A percentile compares a stretch with the other conserved stretches of the same genome.
Evolutionary conservation across 1,140 invertebrate genomes (phyloP).

Genomic region (Argopecten irradians): DNA sequence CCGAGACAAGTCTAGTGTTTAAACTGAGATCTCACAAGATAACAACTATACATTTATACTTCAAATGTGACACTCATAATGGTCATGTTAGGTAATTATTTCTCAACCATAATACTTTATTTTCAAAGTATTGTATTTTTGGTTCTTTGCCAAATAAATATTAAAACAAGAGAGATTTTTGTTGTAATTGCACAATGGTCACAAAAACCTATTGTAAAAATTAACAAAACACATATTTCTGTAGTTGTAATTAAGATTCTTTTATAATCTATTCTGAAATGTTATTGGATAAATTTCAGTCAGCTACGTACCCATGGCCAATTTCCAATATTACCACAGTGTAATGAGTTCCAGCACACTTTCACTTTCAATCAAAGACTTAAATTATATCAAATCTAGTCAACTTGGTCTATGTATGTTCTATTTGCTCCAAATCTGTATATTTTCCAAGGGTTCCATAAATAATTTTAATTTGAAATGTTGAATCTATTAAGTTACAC

Average conservation of each 20-base stretch:
- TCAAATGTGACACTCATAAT: neutral
- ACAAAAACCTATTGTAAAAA: neutral
- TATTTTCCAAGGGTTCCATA: too few species aligned
- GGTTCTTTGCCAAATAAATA: slow-evolving; percentile 11
- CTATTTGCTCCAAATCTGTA: too few species aligned
- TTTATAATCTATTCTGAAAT: neutral
- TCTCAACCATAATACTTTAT: neutral
- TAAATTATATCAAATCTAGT: too few species aligned
- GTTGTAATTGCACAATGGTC: neutral
- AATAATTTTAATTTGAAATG: too few species aligned
- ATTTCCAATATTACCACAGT: neutral
- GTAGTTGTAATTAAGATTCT: neutral
- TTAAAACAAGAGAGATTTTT: neutral
- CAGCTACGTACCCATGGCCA: neutral
- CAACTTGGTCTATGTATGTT: too few species aligned
- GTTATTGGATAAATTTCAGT: neutral
- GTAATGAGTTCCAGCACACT: neutral
- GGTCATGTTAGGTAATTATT: neutral
- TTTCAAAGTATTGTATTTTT: neutral
- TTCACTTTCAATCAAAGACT: neutral
- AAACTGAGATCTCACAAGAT: neutral
- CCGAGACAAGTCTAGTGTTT: neutral
- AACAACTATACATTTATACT: neutral
- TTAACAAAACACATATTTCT: neutral
- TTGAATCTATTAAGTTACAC: too few species aligned